Evolutionary conservation across 2,888 invertebrate genomes (phyloP).

Genomic region (Hybos culiciformis): DNA sequence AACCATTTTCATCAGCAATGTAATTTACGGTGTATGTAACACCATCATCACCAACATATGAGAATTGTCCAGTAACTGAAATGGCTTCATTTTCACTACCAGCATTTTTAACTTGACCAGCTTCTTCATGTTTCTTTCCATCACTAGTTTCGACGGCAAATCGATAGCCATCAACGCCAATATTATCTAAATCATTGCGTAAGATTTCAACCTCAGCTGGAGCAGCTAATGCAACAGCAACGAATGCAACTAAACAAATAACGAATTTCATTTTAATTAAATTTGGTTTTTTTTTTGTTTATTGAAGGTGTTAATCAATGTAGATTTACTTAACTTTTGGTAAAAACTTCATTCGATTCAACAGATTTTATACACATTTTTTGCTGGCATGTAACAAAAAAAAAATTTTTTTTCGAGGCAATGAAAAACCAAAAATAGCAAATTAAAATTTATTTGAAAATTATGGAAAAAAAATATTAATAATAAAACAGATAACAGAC

Average conservation of each 20-base stretch:
- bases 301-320: too few relatives aligned
- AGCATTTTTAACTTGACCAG: constrained; percentile 38
- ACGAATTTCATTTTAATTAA: constrained; percentile 27
- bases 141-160: constrained; percentile 40
- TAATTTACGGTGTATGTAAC: constrained; percentile 40
- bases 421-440: too few relatives aligned
- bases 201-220: constrained; percentile 40
- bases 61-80: constrained; percentile 37
- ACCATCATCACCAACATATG: constrained; percentile 41
- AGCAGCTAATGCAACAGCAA: constrained; percentile 23
- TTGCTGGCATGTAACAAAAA: too few relatives aligned
- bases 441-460: too few relatives aligned
- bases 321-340: too few relatives aligned
- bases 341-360: too few relatives aligned
- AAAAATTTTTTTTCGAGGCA: too few relatives aligned
- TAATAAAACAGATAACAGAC: too few relatives aligned
- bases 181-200: too few relatives aligned
- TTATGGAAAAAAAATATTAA: too few relatives aligned
- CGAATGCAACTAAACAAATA: constrained; percentile 25
- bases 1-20: constrained; percentile 27
- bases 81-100: constrained; percentile 36
- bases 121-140: constrained; percentile 37
- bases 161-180: too few relatives aligned
- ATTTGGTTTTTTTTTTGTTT: constrained; percentile 11
- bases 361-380: too few relatives aligned